Conservation (phyloP, 2,888 invertebrate species). For the Tachina lurida region DNA sequence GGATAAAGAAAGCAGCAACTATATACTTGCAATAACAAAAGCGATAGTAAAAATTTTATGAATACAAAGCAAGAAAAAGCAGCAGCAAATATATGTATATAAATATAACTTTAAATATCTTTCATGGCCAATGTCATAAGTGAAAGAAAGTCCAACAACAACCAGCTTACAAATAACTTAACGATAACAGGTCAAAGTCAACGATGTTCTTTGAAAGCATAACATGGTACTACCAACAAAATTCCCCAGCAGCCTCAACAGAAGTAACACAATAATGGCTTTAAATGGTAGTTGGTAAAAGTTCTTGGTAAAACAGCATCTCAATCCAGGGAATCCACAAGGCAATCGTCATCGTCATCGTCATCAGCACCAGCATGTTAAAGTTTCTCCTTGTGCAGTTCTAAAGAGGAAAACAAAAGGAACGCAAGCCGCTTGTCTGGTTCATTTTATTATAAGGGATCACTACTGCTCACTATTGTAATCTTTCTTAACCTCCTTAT, state of each 20-base stretch:
- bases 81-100: not conserved
- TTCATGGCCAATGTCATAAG: conserved; percentile 65
- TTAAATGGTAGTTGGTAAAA: conserved; percentile 29
- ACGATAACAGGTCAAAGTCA: conserved; percentile 62
- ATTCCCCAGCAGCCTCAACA: not conserved
- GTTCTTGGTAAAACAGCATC: conserved; percentile 17
- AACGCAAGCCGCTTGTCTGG: conserved; percentile 50
- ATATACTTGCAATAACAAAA: not conserved
- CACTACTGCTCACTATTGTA: conserved; percentile 17
- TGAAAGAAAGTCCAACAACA: conserved; percentile 42
- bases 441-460: not conserved
- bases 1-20: not conserved
- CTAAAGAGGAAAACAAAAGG: not conserved
- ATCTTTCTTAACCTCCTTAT: conserved; percentile 53
- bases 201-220: conserved; percentile 24
- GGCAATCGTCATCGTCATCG: conserved; percentile 24
- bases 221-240: not conserved
- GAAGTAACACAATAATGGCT: conserved; percentile 6
- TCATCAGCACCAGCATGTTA: not conserved
- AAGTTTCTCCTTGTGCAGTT: conserved; percentile 22
- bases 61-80: conserved; percentile 12
- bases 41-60: conserved; percentile 6
- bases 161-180: not conserved
- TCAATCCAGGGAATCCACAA: conserved; percentile 15
- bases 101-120: conserved; percentile 8